Base-by-base conservation (phyloP, 2,797 vertebrate species). In the Peromyscus nudipes region DNA sequence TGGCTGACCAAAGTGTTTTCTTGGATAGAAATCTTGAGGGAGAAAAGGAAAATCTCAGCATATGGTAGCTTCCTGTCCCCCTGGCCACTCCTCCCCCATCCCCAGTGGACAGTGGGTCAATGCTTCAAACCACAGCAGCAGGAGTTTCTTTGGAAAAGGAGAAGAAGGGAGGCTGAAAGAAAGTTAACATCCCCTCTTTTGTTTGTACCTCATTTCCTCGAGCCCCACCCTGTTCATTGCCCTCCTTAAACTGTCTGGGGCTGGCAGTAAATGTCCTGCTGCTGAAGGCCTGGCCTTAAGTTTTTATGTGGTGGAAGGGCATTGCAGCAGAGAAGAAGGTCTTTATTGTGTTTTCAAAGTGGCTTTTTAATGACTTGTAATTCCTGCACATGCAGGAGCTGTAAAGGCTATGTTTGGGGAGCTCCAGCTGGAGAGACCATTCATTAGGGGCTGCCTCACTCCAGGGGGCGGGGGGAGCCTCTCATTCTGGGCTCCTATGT, bases 311-410 rank as follows among this genome's bases (percentile, higher is more conserved):
- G 93, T 90, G 92, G 97, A 97, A 98, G 87, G 90, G 94, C 97
- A 86, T 79, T 83, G 37, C 1, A 94, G 0, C 84, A 83, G 95
- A 97, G 92, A 97, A 97, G 96, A 98, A 98, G 85, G 91, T 98
- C 96, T 97, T 98, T 97, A 97, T 98, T 98, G 98, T 98, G 97
- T 97, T 98, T 98, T 96, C 97, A 96, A 98, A 98, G 96, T 98
- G 92, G 97, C 95, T 93, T 98, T 98, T 98, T 98, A 98, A 98
- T 98, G 98, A 97, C 97, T 97, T 98, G 96, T 96, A 98, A 96
- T 91, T 98, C 95, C 91, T 97, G 80, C 84, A 95, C 95, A 92
- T 97, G 64, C 92, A 98, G 97, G 97, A 73, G 97, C 98, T 98
- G 94, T 99, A 98, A 99, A 99, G 97, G 97, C 97, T 96, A 95